Evolutionary conservation across 2,888 invertebrate species (phyloP).

Genomic region (Eubasilissa splendida): DNA sequence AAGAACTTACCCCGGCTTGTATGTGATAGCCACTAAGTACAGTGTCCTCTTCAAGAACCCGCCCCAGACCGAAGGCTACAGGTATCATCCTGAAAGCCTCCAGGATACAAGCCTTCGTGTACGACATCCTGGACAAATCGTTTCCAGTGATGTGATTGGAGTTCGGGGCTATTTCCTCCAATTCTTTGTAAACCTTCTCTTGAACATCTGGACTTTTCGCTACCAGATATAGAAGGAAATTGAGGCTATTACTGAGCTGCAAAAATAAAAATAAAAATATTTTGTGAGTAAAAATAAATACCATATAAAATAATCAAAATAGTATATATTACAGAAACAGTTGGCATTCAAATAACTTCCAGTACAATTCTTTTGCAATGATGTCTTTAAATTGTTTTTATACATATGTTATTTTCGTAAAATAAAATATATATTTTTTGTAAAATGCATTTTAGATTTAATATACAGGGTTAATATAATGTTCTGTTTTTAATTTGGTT

Average conservation of each 20-base stretch:
- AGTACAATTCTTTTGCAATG: too few relatives aligned
- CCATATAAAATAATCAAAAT: too few relatives aligned
- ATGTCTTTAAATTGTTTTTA: too few relatives aligned
- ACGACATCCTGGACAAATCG: slow-evolving; percentile 78
- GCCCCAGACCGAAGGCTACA: slow-evolving; percentile 85
- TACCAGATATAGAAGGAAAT: slow-evolving; percentile 83
- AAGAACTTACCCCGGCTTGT: slow-evolving; percentile 78
- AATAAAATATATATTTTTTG: too few relatives aligned
- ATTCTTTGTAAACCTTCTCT: slow-evolving; percentile 77
- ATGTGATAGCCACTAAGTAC: slow-evolving; percentile 80
- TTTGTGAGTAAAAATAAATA: too few relatives aligned
- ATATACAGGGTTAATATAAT: too few relatives aligned
- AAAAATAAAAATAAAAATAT: slow-evolving; percentile 43
- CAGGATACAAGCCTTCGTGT: slow-evolving; percentile 83
- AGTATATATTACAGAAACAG: too few relatives aligned
- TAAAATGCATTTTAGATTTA: too few relatives aligned
- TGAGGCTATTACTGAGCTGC: slow-evolving; percentile 85
- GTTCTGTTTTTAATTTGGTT: too few relatives aligned
- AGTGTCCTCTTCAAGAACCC: slow-evolving; percentile 82
- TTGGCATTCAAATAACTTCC: too few relatives aligned
- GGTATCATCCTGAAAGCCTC: slow-evolving; percentile 85
- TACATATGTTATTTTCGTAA: too few relatives aligned
- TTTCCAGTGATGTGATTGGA: slow-evolving; percentile 74
- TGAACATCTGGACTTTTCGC: slow-evolving; percentile 80
- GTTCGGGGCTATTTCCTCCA: slow-evolving; percentile 70